Base-by-base conservation (phyloP, 2,797 vertebrate species). In the Myiothlypis coronata region DNA sequence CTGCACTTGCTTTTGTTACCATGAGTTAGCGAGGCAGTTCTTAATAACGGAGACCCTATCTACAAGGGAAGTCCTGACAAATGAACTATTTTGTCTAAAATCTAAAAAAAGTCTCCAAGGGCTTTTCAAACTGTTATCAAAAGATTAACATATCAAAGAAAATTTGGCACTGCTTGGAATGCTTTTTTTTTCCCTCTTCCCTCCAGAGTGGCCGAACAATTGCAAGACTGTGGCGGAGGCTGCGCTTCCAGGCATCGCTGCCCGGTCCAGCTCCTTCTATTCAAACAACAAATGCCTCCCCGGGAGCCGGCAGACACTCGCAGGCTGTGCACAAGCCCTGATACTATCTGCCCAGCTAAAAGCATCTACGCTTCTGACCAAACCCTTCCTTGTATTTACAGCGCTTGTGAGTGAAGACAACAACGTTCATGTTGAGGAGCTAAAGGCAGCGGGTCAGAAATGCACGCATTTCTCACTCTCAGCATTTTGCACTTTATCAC, bases 311-410 rank as follows among this genome's bases (percentile, higher is more conserved):
- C 90, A 87, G 93, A 90, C 92, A 83, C 93, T 82, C 87, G 92
- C 93, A 97, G 87, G 81, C 90, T 96, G 68, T 89, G 97, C 96
- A 97, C 92, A 74, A 95, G 97, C 87, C 89, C 97, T 93, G 98
- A 99, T 98, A 96, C 98, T 99, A 99, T 99, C 99, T 98, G 90
- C 86, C 96, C 89, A 70, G 97, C 93, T 78, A 93, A 96, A 97
- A 94, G 83, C 96, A 94, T 92, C 97, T 56, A 98, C 97, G 97
- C 97, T 98, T 92, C 96, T 97, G 98, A 97, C 98, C 99, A 98
- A 99, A 97, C 99, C 98, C 99, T 99, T 99, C 99, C 99, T 99
- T 97, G 94, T 96, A 99, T 98, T 97, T 98, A 98, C 98, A 98
- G 96, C 75, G 64, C 67, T 12, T 32, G 24, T 1, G 21, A 92